Evolutionary conservation across 2,113 vertebrate species (phyloP).

Genomic region (Catharus minimus): DNA sequence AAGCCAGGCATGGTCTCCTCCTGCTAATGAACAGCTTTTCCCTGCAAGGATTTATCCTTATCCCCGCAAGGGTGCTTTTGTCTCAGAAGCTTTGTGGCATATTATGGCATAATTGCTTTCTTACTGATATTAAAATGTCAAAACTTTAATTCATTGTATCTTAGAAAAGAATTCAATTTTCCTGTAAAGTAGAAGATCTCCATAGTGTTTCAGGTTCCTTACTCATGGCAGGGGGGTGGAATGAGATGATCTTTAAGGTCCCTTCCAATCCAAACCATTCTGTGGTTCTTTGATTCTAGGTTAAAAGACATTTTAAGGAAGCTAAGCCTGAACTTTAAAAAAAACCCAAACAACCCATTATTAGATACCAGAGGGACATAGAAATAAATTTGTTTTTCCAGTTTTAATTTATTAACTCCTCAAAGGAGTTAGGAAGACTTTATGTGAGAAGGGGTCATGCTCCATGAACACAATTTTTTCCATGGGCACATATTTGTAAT

Average conservation of each 20-base stretch:
- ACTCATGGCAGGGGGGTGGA: not conserved
- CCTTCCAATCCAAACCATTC: not conserved
- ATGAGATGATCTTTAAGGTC: not conserved
- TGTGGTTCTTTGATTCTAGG: not conserved
- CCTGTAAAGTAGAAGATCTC: not conserved
- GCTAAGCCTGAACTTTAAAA: not conserved
- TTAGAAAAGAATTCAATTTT: not conserved
- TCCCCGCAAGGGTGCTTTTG: not conserved
- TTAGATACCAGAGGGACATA: not conserved
- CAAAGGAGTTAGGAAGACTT: not conserved
- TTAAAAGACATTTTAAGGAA: not conserved
- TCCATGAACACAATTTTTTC: not conserved
- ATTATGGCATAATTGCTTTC: not conserved
- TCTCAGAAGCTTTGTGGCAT: not conserved
- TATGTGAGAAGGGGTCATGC: not conserved
- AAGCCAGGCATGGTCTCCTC: not conserved
- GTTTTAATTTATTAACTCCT: not conserved
- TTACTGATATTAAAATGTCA: slow-evolving; percentile 26
- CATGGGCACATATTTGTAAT: not conserved
- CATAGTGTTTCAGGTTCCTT: not conserved
- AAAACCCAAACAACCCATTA: not conserved
- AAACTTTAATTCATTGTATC: slow-evolving; percentile 5
- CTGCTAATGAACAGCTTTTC: not conserved
- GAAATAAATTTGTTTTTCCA: not conserved
- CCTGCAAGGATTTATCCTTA: not conserved